These are phyloP conservation scores for Coleophora deauratella DNA, from an alignment of 2,888 invertebrate species.

Conservation along the genomic window DNA sequence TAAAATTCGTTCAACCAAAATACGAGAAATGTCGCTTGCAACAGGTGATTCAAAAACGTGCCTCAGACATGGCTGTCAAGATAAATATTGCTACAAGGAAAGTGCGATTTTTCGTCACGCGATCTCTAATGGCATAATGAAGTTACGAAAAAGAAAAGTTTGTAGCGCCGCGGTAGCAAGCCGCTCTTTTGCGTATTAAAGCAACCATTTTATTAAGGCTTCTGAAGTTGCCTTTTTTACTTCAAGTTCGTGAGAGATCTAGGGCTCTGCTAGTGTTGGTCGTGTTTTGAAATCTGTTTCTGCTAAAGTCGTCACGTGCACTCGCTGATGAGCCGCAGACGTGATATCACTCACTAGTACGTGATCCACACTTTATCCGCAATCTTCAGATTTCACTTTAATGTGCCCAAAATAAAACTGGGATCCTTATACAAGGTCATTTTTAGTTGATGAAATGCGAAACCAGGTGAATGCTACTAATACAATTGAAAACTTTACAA, in stretches of 20 bases:
- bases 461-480: no score
- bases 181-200: conserved; percentile 67
- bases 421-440: no score
- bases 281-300: conserved; percentile 68
- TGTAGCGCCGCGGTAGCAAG: conserved; percentile 34
- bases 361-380: conserved; percentile 62
- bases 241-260: conserved; percentile 21
- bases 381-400: conserved; percentile 46
- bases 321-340: conserved; percentile 70
- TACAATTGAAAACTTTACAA: no score
- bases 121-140: conserved; percentile 69
- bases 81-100: conserved; percentile 48
- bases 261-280: conserved; percentile 41
- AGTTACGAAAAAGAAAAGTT: conserved; percentile 67
- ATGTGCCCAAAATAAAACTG: conserved; percentile 14
- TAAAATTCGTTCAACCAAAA: no score
- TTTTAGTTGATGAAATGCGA: no score
- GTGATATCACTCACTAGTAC: conserved; percentile 71
- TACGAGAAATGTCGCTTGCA: no score
- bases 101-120: conserved; percentile 61
- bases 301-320: conserved; percentile 71
- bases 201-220: conserved; percentile 43
- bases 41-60: conserved; percentile 25
- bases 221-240: conserved; percentile 26
- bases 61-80: conserved; percentile 45